phyloP scores from a whole-genome alignment of 2,888 invertebrate genomes.

The Abrostola tripartita region DNA sequence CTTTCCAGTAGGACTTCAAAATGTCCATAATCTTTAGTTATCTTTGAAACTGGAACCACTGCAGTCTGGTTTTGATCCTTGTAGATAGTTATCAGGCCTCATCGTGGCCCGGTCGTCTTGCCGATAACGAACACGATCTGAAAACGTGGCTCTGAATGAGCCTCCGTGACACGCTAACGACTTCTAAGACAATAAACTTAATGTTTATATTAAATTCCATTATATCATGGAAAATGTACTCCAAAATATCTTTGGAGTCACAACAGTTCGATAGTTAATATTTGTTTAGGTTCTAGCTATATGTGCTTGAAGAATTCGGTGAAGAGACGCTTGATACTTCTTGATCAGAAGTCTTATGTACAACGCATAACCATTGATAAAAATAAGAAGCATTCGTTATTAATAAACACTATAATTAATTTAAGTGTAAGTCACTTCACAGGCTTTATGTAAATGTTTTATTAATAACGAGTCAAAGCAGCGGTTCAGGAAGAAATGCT shows the following conservation, averaged over 20 bases:
- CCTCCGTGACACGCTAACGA: conserved; percentile 9
- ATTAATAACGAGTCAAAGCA: too few species aligned
- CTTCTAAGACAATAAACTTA: conserved; percentile 20
- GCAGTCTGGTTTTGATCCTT: not conserved
- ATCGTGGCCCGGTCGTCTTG: conserved; percentile 9
- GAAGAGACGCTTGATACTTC: too few species aligned
- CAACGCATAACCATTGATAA: too few species aligned
- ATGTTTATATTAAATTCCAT: conserved; percentile 21
- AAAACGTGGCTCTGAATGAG: conserved; percentile 24
- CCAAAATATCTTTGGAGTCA: not conserved
- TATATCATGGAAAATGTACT: conserved; percentile 20
- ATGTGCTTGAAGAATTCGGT: too few species aligned
- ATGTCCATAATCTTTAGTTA: not conserved
- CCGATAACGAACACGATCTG: conserved; percentile 22
- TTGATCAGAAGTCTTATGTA: too few species aligned
- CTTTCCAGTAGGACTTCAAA: not conserved
- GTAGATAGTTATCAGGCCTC: conserved; percentile 5
- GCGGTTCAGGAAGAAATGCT: conserved; percentile 47
- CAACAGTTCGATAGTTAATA: not conserved
- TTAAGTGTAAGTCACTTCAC: too few species aligned
- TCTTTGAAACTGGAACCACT: not conserved
- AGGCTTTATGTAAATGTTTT: too few species aligned
- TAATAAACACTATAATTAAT: too few species aligned
- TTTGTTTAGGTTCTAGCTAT: too few species aligned
- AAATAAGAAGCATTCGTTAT: too few species aligned